Conservation (phyloP, 2,113 vertebrate species). For the Centrocercus urophasianus region DNA sequence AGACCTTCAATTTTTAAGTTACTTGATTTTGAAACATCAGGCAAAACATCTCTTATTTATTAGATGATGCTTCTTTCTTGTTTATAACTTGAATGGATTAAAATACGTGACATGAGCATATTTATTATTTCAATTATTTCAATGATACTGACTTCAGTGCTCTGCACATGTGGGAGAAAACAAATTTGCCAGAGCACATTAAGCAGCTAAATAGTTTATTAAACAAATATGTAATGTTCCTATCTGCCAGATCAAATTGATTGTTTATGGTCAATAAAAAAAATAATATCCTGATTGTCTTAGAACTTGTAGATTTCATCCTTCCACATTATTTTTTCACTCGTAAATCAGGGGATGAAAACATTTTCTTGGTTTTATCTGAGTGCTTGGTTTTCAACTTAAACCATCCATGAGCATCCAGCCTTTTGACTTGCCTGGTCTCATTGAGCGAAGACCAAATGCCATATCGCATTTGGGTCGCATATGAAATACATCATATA, state of each 20-base stretch:
- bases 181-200: not conserved
- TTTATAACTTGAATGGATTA: conserved; percentile 19
- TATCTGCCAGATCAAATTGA: not conserved
- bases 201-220: not conserved
- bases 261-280: not conserved
- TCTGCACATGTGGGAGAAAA: not conserved
- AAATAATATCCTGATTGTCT: not conserved
- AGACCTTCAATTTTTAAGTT: not conserved
- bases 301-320: not conserved
- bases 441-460: too few relatives aligned
- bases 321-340: not conserved
- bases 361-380: not conserved
- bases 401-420: not conserved
- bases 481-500: too few relatives aligned
- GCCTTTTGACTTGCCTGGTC: too few relatives aligned
- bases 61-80: not conserved
- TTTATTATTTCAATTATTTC: not conserved
- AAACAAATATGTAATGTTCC: not conserved
- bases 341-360: not conserved
- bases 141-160: not conserved
- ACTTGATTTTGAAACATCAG: conserved; percentile 20
- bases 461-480: too few relatives aligned
- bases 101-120: not conserved
- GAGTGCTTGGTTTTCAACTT: not conserved
- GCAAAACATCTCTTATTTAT: conserved; percentile 15